Conservation (phyloP, 2,888 invertebrate genomes). For the Escarpia spicata region DNA sequence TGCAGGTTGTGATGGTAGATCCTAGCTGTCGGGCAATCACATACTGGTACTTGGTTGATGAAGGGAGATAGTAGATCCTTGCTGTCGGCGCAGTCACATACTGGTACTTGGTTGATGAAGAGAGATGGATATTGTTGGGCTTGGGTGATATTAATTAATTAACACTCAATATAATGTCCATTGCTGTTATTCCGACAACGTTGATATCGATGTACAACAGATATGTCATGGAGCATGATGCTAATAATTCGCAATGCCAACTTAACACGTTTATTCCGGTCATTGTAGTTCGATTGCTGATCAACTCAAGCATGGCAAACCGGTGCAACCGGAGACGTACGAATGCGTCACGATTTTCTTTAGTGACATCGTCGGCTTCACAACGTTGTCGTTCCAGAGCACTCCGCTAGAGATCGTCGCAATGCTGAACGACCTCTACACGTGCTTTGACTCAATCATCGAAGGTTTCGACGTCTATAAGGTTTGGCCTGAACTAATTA, state of each 20-base stretch:
- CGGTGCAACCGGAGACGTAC: slow-evolving; percentile 18
- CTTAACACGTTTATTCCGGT: background rate
- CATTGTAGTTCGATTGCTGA: slow-evolving; percentile 21
- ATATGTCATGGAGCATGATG: background rate
- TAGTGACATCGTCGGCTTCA: slow-evolving; percentile 26
- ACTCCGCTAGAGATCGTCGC: slow-evolving; percentile 21
- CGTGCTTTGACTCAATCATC: slow-evolving; percentile 20
- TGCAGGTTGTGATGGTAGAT: too few species aligned
- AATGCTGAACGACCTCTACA: slow-evolving; percentile 26
- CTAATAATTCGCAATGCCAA: background rate
- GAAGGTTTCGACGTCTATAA: slow-evolving; percentile 27
- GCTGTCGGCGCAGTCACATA: too few species aligned
- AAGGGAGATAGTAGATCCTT: too few species aligned
- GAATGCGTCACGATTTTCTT: slow-evolving; percentile 22
- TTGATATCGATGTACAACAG: too few species aligned
- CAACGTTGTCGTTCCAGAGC: slow-evolving; percentile 8
- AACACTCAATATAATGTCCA: too few species aligned
- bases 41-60: too few species aligned
- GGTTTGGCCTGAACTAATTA: background rate
- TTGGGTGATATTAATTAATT: too few species aligned
- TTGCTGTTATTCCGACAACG: too few species aligned
- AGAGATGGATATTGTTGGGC: too few species aligned
- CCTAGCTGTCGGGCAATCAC: too few species aligned
- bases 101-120: too few species aligned
- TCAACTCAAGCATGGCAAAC: slow-evolving; percentile 13